These are phyloP conservation scores for zebrafish (Danio rerio) DNA, from an alignment of 2,113 vertebrate genomes.

Conservation along the genomic window DNA sequence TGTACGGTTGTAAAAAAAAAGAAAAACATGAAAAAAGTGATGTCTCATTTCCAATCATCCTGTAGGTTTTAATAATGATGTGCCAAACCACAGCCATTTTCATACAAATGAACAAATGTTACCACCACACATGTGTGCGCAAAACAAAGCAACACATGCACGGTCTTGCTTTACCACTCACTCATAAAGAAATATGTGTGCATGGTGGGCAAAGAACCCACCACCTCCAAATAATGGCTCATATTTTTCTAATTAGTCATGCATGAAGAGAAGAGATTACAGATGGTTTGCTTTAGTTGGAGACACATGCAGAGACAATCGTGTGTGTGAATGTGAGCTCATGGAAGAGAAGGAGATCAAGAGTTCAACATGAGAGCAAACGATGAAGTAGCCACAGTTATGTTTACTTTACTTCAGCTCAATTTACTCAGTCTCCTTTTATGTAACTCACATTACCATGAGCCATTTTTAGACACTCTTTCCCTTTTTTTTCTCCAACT, in stretches of 20 bases:
- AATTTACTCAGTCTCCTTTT: constrained; percentile 6
- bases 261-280: constrained; percentile 61
- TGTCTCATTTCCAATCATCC: background rate
- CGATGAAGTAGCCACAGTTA: background rate
- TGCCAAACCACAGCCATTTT: background rate
- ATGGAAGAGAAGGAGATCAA: constrained; percentile 34
- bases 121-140: background rate
- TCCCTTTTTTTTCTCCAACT: background rate
- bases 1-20: background rate
- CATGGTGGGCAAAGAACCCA: background rate
- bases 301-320: constrained; percentile 18
- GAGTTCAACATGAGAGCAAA: constrained; percentile 30
- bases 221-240: constrained; percentile 56
- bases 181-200: constrained; percentile 32
- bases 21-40: background rate
- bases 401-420: constrained; percentile 50
- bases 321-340: background rate
- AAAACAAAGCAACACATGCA: constrained; percentile 12
- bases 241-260: constrained; percentile 72
- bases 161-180: background rate
- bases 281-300: constrained; percentile 55
- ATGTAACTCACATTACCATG: constrained; percentile 17
- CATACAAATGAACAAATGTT: background rate
- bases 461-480: background rate
- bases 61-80: background rate